Percentiles rank a stretch among this genome's conserved stretches.
Evolutionary conservation across 2,113 vertebrate genomes (phyloP).

Genomic region (Promerops cafer): DNA sequence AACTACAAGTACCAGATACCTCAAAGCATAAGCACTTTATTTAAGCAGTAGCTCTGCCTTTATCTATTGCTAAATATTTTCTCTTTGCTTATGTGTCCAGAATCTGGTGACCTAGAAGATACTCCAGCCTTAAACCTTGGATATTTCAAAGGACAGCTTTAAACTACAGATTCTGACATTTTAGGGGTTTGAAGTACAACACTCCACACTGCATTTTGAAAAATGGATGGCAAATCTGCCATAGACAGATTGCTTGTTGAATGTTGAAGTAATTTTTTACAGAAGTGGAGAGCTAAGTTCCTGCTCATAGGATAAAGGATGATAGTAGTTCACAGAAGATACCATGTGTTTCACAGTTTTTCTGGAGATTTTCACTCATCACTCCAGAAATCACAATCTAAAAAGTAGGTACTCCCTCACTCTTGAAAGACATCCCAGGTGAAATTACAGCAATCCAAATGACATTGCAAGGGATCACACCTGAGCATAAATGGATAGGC

Average conservation of each 20-base stretch:
- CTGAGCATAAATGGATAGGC: too few relatives aligned
- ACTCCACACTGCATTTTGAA: background rate
- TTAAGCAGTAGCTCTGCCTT: background rate
- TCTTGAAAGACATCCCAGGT: accelerated
- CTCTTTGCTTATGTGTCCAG: background rate
- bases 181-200: background rate
- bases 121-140: accelerated
- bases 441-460: background rate
- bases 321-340: background rate
- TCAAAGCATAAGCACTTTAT: accelerated
- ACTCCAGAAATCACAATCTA: background rate
- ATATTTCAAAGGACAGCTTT: background rate
- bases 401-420: background rate
- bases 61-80: background rate
- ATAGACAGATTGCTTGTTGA: background rate
- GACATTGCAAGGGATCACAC: background rate
- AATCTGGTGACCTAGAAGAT: background rate
- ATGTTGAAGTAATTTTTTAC: background rate
- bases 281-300: background rate
- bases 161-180: background rate
- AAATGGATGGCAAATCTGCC: background rate
- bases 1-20: background rate
- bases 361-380: background rate
- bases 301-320: background rate
- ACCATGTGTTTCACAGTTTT: background rate